Evolutionary conservation across 2,888 invertebrate genomes (phyloP), one percentile per base, ranked within the genome.

Genomic region (Myopa testacea): DNA sequence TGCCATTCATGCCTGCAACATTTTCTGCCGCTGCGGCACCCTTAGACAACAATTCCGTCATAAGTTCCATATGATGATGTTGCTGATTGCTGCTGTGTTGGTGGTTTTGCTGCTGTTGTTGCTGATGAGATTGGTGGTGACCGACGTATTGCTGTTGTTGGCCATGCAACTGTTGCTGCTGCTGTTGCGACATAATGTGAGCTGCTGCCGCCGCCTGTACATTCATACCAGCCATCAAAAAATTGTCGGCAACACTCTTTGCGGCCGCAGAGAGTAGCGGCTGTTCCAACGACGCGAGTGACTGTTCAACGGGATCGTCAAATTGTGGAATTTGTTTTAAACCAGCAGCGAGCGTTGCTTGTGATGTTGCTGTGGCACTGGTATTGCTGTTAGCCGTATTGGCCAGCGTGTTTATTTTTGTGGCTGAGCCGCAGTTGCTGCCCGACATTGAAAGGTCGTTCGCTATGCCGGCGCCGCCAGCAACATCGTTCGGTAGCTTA

Each of bases 301-400:
- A 93, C 82, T 93, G 92, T 88, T 94, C 94, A 83, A 94, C 91
- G 34, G 94, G 93, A 88, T 94, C 94, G 78, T 93, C 92, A 86
- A 90, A 92, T 80, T 89, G 88, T n/a, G 88, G 88, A 75, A 88
- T 88, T 82, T 89, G 89, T 69, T 87, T 87, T 4, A 88, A 85
- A 62, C 87, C 88, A 50, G 85, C 82, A 73, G 84, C 84, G 60
- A 87, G 81, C 50, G 85, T 83, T 71, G 83, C 81, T 77, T 82
- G 81, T 14, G 84, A 81, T 76, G 82, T 82, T 73, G 82, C 77
- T 78, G 81, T 45, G 68, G 75, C 69, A 58, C 68, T 69, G 68
- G 69, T 60, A 55, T 55, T 60, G 58, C 50, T 65, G 79, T 74
- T 78, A 76, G 73, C 75, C 45, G 75, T 76, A 80, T 78, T 78